phyloP scores from a whole-genome alignment of 2,888 invertebrate species.

The Merodon equestris region DNA sequence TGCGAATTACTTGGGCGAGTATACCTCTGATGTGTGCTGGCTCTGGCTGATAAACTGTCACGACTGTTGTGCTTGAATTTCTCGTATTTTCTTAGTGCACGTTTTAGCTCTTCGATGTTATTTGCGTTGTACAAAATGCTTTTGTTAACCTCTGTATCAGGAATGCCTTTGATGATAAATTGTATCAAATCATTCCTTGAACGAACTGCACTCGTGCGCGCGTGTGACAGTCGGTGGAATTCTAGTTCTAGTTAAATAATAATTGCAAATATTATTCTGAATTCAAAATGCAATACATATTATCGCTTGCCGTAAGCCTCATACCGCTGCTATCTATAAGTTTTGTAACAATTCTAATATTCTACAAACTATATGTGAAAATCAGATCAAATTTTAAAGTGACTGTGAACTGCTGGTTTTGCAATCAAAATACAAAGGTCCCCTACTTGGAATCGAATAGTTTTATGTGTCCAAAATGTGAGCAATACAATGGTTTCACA shows the following conservation, averaged over 20 bases:
- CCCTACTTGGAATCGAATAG: constrained; percentile 84
- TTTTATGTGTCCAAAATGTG: constrained; percentile 89
- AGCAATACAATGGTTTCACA: constrained; percentile 94
- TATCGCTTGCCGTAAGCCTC: constrained; percentile 48
- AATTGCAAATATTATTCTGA: constrained; percentile 26
- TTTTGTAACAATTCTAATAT: constrained; percentile 51
- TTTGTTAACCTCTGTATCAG: too few relatives aligned
- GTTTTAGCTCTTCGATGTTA: too few relatives aligned
- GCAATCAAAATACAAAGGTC: constrained; percentile 86
- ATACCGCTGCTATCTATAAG: constrained; percentile 54
- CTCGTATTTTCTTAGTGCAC: too few relatives aligned
- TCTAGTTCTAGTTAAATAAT: constrained; percentile 38
- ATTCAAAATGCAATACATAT: constrained; percentile 49
- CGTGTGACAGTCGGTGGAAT: constrained; percentile 32
- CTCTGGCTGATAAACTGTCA: too few relatives aligned
- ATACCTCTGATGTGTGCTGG: too few relatives aligned
- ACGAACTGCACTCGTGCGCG: constrained; percentile 19
- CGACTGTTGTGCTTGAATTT: too few relatives aligned
- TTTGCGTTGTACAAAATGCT: too few relatives aligned
- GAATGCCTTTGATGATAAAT: too few relatives aligned
- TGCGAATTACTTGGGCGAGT: too few relatives aligned
- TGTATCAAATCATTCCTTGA: too few relatives aligned
- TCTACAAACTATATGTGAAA: constrained; percentile 58
- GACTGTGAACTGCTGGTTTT: constrained; percentile 94
- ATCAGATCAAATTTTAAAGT: constrained; percentile 84